Percentiles rank a stretch among this genome's conserved stretches.
Conservation (phyloP, 2,888 invertebrate species). For the Linnaemya tessellans region DNA sequence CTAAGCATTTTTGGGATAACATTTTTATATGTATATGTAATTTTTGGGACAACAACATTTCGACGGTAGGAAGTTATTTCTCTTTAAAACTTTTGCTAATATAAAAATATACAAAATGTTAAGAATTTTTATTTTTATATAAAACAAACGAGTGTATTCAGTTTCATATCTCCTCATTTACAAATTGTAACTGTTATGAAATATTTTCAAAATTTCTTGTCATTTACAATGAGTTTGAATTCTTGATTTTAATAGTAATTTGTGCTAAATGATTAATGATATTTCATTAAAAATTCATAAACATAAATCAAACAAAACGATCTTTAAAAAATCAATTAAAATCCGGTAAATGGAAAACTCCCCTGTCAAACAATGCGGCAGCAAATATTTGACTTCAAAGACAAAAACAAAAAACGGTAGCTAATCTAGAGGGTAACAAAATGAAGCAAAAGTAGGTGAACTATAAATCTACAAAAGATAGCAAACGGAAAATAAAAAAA, state of each 20-base stretch:
- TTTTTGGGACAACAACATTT: too few relatives aligned
- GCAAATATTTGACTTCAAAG: not conserved
- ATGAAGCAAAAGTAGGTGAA: slow-evolving; percentile 28
- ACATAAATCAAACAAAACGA: slow-evolving; percentile 74
- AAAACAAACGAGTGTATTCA: too few relatives aligned
- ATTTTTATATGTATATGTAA: too few relatives aligned
- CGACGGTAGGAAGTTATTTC: too few relatives aligned
- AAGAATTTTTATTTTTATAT: too few relatives aligned
- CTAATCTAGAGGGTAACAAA: not conserved
- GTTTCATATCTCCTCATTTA: too few relatives aligned
- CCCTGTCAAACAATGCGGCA: slow-evolving; percentile 42
- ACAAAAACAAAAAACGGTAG: slow-evolving; percentile 1
- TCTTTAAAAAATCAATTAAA: slow-evolving; percentile 37
- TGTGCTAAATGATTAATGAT: slow-evolving; percentile 77
- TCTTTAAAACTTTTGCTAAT: too few relatives aligned
- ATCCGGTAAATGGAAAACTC: slow-evolving; percentile 54
- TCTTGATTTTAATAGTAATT: not conserved
- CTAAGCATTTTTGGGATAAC: too few relatives aligned
- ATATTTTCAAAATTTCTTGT: not conserved
- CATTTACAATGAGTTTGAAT: not conserved
- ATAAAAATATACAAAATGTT: too few relatives aligned
- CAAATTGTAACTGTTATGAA: not conserved
- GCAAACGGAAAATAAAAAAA: not conserved
- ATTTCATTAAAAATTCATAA: slow-evolving; percentile 77
- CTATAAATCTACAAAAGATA: slow-evolving; percentile 7